Conservation (phyloP, 2,113 vertebrate genomes). For the Lamprotornis superbus region DNA sequence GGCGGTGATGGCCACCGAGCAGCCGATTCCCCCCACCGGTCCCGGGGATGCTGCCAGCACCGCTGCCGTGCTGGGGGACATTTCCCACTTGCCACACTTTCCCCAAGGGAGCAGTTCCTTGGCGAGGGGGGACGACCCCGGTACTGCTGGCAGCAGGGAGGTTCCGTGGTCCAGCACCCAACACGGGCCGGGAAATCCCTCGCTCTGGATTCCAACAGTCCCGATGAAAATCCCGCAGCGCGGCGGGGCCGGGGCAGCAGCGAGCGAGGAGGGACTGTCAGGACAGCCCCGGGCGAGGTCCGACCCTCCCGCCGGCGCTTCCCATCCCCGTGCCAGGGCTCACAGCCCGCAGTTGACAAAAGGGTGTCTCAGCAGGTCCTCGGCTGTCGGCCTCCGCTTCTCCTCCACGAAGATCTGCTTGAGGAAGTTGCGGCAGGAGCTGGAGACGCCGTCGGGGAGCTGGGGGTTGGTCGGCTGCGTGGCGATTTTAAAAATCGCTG, state of each 20-base stretch:
- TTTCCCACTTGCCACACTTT: neutral
- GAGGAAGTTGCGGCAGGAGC: conserved; percentile 84
- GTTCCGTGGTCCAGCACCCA: neutral
- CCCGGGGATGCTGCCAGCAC: neutral
- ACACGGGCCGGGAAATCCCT: neutral
- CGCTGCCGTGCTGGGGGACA: neutral
- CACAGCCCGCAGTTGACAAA: conserved; percentile 85
- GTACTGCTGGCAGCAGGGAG: neutral
- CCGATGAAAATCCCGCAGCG: neutral
- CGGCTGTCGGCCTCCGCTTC: conserved; percentile 87
- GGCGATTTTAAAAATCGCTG: conserved; percentile 91
- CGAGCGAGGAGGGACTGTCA: neutral
- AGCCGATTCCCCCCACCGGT: neutral
- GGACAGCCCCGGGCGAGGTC: neutral
- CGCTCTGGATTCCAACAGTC: neutral
- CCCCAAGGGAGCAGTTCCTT: neutral
- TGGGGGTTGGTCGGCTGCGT: conserved; percentile 89
- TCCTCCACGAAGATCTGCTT: conserved; percentile 90
- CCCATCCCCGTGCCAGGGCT: neutral
- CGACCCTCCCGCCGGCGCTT: neutral
- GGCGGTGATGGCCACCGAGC: neutral
- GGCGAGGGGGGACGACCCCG: neutral
- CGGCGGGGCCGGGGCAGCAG: neutral
- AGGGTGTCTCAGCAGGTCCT: conserved; percentile 82
- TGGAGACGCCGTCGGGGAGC: conserved; percentile 83